Evolutionary conservation across 2,113 vertebrate genomes (phyloP), one percentile per base, ranked within the genome.

Genomic region (Perca flavescens): DNA sequence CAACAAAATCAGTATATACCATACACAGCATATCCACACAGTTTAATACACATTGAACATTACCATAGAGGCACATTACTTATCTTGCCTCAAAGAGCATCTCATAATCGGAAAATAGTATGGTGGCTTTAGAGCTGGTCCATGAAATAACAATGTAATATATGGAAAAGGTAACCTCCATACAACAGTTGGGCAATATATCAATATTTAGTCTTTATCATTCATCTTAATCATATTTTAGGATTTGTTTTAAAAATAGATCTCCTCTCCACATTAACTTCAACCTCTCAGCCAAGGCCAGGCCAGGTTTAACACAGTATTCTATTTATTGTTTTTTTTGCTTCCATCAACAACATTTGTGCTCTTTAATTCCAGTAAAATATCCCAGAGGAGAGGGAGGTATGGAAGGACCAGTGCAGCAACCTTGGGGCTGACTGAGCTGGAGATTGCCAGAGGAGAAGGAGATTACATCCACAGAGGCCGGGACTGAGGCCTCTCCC

Each of bases 381-480:
- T 36, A 73, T 58, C 74, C 86, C 54, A 34, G 60, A 83, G 82
- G 19, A 54, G 65, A 64, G 62, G 22, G 11, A 53, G 19, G 15
- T 53, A 53, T 34, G 46, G 46, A 53, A 65, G 43, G 79, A 84
- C 86, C 73, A 79, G 73, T 68, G 47, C 53, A 34, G 83, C 61
- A 60, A 71, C 52, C 72, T 80, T 25, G 21, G 43, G 72, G 79
- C 74, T 77, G 60, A 69, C 71, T 82, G 77, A 86, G 83, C 75
- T 16, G 34, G 21, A 80, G 82, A 36, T 58, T 47, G 53, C 69
- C 31, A 49, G 19, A 73, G 36, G 77, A 82, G 11, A 65, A 43
- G 75, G 28, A 70, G 85, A 88, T 90, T 81, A 89, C 73, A 80
- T 69, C 66, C 83, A 71, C 83, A 56, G 74, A 80, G 72, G 71